Evolutionary conservation across 2,888 invertebrate genomes (phyloP), one percentile per base, ranked within the genome.

Genomic region (Carcina quercana): DNA sequence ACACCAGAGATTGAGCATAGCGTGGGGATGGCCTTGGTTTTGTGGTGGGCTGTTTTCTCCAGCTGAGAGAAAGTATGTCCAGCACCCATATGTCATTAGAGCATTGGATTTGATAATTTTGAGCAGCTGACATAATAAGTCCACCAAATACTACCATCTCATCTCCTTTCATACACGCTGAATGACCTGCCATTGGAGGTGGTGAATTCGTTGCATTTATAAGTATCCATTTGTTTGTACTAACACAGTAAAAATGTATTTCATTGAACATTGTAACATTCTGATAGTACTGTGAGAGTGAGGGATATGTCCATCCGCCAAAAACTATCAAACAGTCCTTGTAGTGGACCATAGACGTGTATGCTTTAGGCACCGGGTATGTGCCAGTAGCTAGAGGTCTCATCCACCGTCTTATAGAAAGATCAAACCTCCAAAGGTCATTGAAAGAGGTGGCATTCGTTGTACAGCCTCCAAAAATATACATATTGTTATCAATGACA

Each of bases 351-450:
- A 98, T 90, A 11, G 95, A 92, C 17, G 97, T 95, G 64, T 96
- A 96, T 30, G 97, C 97, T 79, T 97, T 98, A 1, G 98, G 97
- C 3, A 96, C 95, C 5, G 98, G 98, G 80, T 97, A 97, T 28
- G 90, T 92, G 19, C 85, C 96, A 73, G 90, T 91, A 3, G 95
- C 91, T 25, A 93, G 72, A 1, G 93, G 93, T 44, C 95, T 86
- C 12, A 92, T 87, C 97, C 97, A 97, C 47, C 89, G 87, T 52
- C 95, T 86, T 27, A 88, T 90, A 1, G 93, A 92, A 38, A 98
- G 86, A 82, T 98, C 95, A 69, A 98, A 90, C 42, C 90, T 87
- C 98, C 98, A 98, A 17, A 98, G 85, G 80, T 98, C 98, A 82
- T 98, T 98, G 60, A 97, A 97, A 8, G 98, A 95, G 12, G 98